Conservation (phyloP, 2,797 vertebrate species). For the Antrozous pallidus region DNA sequence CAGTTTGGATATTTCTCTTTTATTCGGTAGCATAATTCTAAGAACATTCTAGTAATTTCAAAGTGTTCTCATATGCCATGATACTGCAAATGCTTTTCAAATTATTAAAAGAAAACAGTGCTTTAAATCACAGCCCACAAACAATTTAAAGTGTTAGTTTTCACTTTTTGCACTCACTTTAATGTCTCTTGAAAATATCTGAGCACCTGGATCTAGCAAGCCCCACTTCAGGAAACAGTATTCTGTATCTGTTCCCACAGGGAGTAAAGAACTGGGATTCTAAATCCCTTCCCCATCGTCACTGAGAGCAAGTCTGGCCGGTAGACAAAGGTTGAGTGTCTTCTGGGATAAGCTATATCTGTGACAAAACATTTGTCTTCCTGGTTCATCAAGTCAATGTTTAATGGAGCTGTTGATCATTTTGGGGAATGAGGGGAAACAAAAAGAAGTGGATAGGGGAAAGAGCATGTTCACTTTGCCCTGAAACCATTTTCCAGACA, state of each 20-base stretch:
- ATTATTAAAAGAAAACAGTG: not conserved
- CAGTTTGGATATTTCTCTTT: too few species aligned
- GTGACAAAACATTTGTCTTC: not conserved
- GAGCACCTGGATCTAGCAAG: not conserved
- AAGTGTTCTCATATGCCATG: not conserved
- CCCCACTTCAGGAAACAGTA: not conserved
- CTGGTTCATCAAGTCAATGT: not conserved
- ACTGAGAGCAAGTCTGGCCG: not conserved
- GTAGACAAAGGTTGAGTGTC: not conserved
- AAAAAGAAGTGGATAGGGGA: not conserved
- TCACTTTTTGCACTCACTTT: not conserved
- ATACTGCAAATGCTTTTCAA: not conserved
- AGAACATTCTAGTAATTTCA: not conserved
- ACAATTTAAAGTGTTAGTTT: constrained; percentile 21
- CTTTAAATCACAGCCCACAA: constrained; percentile 13
- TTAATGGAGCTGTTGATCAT: not conserved
- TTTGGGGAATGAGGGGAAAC: constrained; percentile 26
- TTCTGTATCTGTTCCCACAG: not conserved
- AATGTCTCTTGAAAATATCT: not conserved
- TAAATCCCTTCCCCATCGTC: not conserved
- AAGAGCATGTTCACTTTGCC: not conserved
- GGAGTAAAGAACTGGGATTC: not conserved
- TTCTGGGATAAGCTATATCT: not conserved
- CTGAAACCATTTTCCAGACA: not conserved
- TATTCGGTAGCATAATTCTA: too few species aligned